Base-by-base conservation (phyloP, 2,113 vertebrate species). In the Caranx melampygus region DNA sequence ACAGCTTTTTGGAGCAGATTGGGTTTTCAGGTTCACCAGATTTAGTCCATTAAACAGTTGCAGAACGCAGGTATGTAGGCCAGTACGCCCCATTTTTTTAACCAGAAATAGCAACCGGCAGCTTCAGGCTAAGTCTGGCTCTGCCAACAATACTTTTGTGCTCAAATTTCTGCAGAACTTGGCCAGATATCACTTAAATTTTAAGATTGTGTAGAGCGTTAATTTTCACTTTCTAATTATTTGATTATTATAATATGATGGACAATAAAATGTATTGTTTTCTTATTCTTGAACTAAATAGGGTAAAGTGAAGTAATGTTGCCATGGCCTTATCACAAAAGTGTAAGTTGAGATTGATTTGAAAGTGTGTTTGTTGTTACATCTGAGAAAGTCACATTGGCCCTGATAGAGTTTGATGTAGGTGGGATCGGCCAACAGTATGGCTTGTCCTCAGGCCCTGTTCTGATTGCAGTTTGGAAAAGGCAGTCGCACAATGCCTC, bases 41-140 rank as follows among this genome's bases (percentile, higher is more conserved):
- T 81, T 51, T 1, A 79, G 31, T 60, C 66, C 55, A 67, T 67
- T 81, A 47, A 87, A 72, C 8, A 14, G 7, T 61, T 68, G 34
- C 52, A 75, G 75, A 65, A 37, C 33, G 10, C 75, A 77, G 76
- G 64, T 81, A 76, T 86, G 71, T 87, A 83, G 85, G 85, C 58
- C 85, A 87, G 8, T 35, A 31, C 2, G 1, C 79, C 64, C 72
- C 60, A 71, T 63, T 78, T 72, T 60, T 60, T 54, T 77, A 37
- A 72, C n/a, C 52, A 83, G 49, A 44, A 82, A 62, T 74, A 68
- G 84, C 81, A 45, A 14, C 51, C 42, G 26, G 60, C 40, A 64
- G 76, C 88, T 72, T 61, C 61, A 40, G 82, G 82, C 72, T 12
- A 73, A 44, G 49, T 47, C 13, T 57, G 31, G 26, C 80, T 69